These are phyloP conservation scores for Lepeophtheirus nordmannii DNA, from an alignment of 2,888 invertebrate species.

Conservation along the genomic window DNA sequence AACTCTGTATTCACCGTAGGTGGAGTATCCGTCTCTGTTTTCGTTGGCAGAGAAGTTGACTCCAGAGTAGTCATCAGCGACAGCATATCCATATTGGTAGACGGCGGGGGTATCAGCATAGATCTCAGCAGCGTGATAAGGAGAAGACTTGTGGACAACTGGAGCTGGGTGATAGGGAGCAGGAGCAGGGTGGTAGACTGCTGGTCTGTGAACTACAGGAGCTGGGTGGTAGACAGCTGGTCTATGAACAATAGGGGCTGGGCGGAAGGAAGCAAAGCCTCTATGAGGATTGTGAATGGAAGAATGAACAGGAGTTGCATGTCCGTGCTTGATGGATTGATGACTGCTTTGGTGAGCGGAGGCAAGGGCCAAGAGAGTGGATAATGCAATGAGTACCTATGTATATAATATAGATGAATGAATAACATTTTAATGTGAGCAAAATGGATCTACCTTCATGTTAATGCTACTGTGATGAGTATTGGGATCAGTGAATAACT, in stretches of 20 bases:
- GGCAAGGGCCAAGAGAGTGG: not conserved
- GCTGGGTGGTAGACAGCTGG: not conserved
- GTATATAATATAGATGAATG: not conserved
- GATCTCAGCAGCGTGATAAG: not conserved
- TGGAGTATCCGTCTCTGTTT: constrained; percentile 11
- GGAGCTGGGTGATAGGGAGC: constrained; percentile 12
- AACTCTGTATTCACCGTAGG: constrained; percentile 11
- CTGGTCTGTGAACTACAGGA: constrained; percentile 2
- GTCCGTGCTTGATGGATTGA: not conserved
- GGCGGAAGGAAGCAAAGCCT: not conserved
- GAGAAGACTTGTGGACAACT: not conserved
- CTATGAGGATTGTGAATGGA: not conserved
- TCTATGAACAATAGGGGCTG: not conserved
- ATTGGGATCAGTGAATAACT: too few species aligned
- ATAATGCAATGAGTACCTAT: constrained; percentile 10
- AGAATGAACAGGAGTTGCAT: not conserved
- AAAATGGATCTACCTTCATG: not conserved
- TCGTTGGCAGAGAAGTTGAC: constrained; percentile 2
- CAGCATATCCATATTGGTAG: constrained; percentile 15
- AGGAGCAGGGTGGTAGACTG: constrained; percentile 3
- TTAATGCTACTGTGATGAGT: not conserved
- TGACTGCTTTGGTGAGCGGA: not conserved
- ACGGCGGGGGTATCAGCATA: not conserved
- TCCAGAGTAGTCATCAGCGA: constrained; percentile 17
- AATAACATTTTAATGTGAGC: not conserved